Percentiles rank a stretch among this genome's conserved stretches.
Conservation (phyloP, 2,797 vertebrate species). For the Leptatherina wallacei region DNA sequence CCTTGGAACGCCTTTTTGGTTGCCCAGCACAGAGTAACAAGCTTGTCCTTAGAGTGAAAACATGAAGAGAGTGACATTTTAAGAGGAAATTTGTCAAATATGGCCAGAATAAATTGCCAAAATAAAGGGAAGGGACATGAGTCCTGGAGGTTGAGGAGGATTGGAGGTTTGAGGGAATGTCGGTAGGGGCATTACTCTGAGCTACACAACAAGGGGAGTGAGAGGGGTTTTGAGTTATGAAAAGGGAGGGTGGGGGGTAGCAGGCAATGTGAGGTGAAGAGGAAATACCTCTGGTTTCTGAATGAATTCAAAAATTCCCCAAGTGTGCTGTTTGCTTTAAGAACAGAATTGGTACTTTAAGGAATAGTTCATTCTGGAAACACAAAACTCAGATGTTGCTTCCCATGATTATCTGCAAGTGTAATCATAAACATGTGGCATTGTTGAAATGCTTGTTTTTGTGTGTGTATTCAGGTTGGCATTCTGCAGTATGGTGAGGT, state of each 20-base stretch:
- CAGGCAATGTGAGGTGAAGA: slow-evolving; percentile 74
- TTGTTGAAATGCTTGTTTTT: slow-evolving; percentile 33
- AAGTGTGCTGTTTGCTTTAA: slow-evolving; percentile 67
- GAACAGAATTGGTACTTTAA: slow-evolving; percentile 61
- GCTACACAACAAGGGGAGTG: slow-evolving; percentile 50
- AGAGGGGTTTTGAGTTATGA: slow-evolving; percentile 47
- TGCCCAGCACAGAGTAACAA: slow-evolving; percentile 44
- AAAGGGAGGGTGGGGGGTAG: slow-evolving; percentile 43
- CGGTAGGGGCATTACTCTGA: slow-evolving; percentile 31
- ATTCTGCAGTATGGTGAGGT: slow-evolving; percentile 93
- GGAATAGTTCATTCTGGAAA: slow-evolving; percentile 51
- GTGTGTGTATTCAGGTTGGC: slow-evolving; percentile 85
- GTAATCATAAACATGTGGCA: slow-evolving; percentile 30
- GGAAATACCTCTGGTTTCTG: slow-evolving; percentile 82
- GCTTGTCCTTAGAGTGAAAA: slow-evolving; percentile 54
- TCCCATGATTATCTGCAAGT: slow-evolving; percentile 34
- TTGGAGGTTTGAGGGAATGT: slow-evolving; percentile 24
- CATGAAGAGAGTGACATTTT: slow-evolving; percentile 49
- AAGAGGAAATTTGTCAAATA: slow-evolving; percentile 55
- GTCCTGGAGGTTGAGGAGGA: slow-evolving; percentile 49
- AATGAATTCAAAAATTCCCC: slow-evolving; percentile 73
- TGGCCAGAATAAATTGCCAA: slow-evolving; percentile 57
- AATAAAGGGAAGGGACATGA: slow-evolving; percentile 62
- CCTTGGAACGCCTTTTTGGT: slow-evolving; percentile 36
- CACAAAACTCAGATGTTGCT: slow-evolving; percentile 45